Evolutionary conservation across 2,797 vertebrate species (phyloP).

Genomic region (Mycteria americana): DNA sequence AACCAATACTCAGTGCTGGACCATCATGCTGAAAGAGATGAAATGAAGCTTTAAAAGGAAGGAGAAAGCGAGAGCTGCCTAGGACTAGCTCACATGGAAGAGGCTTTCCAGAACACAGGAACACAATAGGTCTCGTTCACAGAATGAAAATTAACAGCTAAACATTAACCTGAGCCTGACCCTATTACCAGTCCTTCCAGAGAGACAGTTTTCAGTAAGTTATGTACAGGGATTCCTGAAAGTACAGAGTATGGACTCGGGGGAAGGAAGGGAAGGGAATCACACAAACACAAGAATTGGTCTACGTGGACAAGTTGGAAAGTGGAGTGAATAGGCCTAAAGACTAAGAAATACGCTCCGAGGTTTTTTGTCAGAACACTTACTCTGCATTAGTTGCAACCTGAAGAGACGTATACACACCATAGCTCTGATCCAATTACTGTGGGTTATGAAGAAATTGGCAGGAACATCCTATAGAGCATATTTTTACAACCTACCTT

Average conservation of each 20-base stretch:
- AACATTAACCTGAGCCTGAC: background rate
- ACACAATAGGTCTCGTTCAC: background rate
- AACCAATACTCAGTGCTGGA: background rate
- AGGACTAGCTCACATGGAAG: background rate
- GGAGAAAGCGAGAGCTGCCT: background rate
- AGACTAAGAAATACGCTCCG: background rate
- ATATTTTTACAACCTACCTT: background rate
- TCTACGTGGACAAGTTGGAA: background rate
- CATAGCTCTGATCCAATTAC: background rate
- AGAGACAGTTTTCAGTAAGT: background rate
- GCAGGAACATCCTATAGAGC: background rate
- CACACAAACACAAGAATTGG: background rate
- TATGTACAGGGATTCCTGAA: background rate
- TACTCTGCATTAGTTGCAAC: background rate
- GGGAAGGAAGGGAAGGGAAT: background rate
- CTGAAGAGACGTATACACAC: background rate
- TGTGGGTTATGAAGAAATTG: background rate
- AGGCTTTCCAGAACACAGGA: background rate
- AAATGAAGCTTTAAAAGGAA: background rate
- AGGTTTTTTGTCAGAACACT: background rate
- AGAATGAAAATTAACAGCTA: background rate
- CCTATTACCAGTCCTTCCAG: background rate
- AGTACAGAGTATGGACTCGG: background rate
- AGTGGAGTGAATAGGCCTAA: background rate
- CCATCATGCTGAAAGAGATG: background rate